A percentile compares a stretch with the other conserved stretches of the same genome.
These are phyloP conservation scores for Sinocyclocheilus anophthalmus DNA, from an alignment of 2,113 vertebrate genomes.

Conservation along the genomic window DNA sequence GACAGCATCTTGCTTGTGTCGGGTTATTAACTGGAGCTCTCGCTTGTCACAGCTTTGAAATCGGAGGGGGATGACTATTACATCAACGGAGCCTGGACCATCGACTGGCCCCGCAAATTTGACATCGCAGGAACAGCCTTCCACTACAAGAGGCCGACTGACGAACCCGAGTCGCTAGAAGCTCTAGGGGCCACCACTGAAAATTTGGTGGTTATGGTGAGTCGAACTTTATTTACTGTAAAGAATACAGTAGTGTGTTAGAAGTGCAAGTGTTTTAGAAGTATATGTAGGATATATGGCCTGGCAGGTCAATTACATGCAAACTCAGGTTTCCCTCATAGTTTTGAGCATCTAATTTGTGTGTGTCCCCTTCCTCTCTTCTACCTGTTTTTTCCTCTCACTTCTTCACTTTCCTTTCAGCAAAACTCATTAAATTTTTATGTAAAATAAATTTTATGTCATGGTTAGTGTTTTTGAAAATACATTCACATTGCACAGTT, in stretches of 20 bases:
- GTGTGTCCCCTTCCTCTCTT: too few species aligned
- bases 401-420: background rate
- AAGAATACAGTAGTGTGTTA: background rate
- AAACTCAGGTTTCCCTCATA: too few species aligned
- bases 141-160: constrained; percentile 92
- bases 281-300: background rate
- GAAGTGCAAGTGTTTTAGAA: background rate
- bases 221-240: background rate
- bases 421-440: too few species aligned
- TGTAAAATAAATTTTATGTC: too few species aligned
- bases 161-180: constrained; percentile 93
- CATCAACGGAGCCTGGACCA: constrained; percentile 98
- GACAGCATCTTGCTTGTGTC: constrained; percentile 17
- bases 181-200: constrained; percentile 91
- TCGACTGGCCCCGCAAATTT: constrained; percentile 98
- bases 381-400: too few species aligned
- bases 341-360: too few species aligned
- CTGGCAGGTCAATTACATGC: too few species aligned
- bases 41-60: constrained; percentile 84
- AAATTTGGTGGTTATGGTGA: constrained; percentile 96
- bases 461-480: too few species aligned
- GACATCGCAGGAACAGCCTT: constrained; percentile 94
- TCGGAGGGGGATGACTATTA: constrained; percentile 94
- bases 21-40: constrained; percentile 45
- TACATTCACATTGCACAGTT: too few species aligned